A percentile compares a stretch with the other conserved stretches of the same genome.
These are phyloP conservation scores for Danaus chrysippus DNA, from an alignment of 2,888 invertebrate genomes.

Conservation along the genomic window DNA sequence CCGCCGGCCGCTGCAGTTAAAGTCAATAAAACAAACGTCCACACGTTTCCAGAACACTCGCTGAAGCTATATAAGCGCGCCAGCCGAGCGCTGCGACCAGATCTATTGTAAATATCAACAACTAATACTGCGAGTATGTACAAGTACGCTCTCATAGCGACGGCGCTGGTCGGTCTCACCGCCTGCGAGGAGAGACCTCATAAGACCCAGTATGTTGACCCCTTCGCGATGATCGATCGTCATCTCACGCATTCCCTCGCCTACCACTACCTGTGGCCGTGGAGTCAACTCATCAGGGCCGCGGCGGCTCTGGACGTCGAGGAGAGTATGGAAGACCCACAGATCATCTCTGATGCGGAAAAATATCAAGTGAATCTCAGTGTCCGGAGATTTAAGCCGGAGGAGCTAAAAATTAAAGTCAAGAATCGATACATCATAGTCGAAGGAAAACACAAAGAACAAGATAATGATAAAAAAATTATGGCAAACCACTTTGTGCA, in stretches of 20 bases:
- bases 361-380: slow-evolving; percentile 58
- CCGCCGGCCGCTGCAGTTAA: slow-evolving; percentile 55
- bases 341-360: slow-evolving; percentile 57
- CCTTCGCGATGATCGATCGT: slow-evolving; percentile 58
- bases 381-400: slow-evolving; percentile 62
- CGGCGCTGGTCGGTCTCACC: slow-evolving; percentile 46
- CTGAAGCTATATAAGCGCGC: slow-evolving; percentile 64
- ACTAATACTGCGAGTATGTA: slow-evolving; percentile 47
- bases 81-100: slow-evolving; percentile 41
- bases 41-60: slow-evolving; percentile 63
- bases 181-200: slow-evolving; percentile 48
- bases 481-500: slow-evolving; percentile 68
- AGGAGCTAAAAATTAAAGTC: slow-evolving; percentile 64
- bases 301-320: slow-evolving; percentile 56
- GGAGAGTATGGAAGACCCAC: slow-evolving; percentile 58
- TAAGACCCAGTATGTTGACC: slow-evolving; percentile 47
- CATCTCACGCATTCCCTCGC: slow-evolving; percentile 61
- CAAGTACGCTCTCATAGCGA: slow-evolving; percentile 48
- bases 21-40: slow-evolving; percentile 54
- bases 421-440: slow-evolving; percentile 64
- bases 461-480: slow-evolving; percentile 48
- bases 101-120: slow-evolving; percentile 21
- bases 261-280: slow-evolving; percentile 68
- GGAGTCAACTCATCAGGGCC: slow-evolving; percentile 63
- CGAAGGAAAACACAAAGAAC: slow-evolving; percentile 60